Conservation (phyloP, 2,113 vertebrate genomes). For the Heliornis fulica region DNA sequence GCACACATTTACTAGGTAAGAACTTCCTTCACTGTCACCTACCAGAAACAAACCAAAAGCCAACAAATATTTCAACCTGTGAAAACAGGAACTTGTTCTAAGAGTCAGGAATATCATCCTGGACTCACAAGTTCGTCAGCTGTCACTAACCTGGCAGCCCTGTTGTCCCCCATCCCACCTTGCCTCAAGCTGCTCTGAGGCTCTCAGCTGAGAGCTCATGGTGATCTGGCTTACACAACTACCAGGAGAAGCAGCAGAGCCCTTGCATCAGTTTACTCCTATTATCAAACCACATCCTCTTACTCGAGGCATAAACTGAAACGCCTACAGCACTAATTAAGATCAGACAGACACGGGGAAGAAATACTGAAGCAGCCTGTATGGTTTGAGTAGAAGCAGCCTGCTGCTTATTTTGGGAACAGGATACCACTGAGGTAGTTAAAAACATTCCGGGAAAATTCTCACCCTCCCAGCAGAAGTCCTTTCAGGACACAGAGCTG, state of each 20-base stretch:
- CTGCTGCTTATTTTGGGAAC: neutral
- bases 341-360: neutral
- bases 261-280: neutral
- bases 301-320: neutral
- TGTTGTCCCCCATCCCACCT: neutral
- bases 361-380: neutral
- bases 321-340: neutral
- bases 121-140: neutral
- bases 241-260: neutral
- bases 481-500: neutral
- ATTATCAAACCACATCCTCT: slow-evolving; percentile 42
- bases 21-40: neutral
- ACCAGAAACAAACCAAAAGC: neutral
- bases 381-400: neutral
- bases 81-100: neutral
- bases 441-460: neutral
- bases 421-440: neutral
- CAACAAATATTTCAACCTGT: neutral
- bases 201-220: neutral
- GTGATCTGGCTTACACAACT: neutral
- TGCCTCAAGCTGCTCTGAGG: neutral
- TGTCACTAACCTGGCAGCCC: neutral
- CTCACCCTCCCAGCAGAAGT: neutral
- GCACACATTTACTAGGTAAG: neutral
- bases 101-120: neutral